phyloP scores from a whole-genome alignment of 2,797 vertebrate genomes.

The Rhinatrema bivittatum region DNA sequence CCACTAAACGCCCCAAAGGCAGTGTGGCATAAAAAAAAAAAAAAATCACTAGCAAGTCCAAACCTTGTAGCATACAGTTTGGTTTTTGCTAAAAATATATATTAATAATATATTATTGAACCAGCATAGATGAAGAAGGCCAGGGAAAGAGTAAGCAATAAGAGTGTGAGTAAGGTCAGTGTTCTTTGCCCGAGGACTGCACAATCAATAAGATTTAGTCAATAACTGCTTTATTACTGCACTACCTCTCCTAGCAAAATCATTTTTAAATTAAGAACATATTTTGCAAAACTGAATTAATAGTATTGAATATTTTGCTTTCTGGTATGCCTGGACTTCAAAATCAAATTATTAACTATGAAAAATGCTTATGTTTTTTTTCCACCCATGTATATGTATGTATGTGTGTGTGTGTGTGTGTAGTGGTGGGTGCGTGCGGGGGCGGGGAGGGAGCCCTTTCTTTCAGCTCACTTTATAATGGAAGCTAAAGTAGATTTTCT shows the following conservation, averaged over 20 bases:
- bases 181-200: slow-evolving; percentile 91
- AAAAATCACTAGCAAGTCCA: slow-evolving; percentile 70
- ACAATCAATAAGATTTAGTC: slow-evolving; percentile 98
- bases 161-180: slow-evolving; percentile 89
- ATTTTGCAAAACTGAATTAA: slow-evolving; percentile 83
- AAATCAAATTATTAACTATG: slow-evolving; percentile 72
- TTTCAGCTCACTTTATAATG: too few relatives aligned
- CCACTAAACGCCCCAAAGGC: slow-evolving; percentile 36
- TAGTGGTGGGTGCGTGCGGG: too few relatives aligned
- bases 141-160: slow-evolving; percentile 80
- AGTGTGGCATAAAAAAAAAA: slow-evolving; percentile 30
- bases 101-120: slow-evolving; percentile 99
- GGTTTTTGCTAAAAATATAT: slow-evolving; percentile 93
- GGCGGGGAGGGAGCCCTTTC: slow-evolving; percentile 35
- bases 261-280: slow-evolving; percentile 96
- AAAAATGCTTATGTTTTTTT: too few relatives aligned
- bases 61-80: slow-evolving; percentile 86
- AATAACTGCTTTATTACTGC: slow-evolving; percentile 99
- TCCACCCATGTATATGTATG: too few relatives aligned
- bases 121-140: slow-evolving; percentile 79
- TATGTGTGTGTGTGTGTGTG: too few relatives aligned
- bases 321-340: slow-evolving; percentile 67
- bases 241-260: slow-evolving; percentile 92
- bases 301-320: slow-evolving; percentile 76
- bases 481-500: too few relatives aligned